Base-by-base conservation (phyloP, 2,797 vertebrate genomes). In the Menidia menidia region DNA sequence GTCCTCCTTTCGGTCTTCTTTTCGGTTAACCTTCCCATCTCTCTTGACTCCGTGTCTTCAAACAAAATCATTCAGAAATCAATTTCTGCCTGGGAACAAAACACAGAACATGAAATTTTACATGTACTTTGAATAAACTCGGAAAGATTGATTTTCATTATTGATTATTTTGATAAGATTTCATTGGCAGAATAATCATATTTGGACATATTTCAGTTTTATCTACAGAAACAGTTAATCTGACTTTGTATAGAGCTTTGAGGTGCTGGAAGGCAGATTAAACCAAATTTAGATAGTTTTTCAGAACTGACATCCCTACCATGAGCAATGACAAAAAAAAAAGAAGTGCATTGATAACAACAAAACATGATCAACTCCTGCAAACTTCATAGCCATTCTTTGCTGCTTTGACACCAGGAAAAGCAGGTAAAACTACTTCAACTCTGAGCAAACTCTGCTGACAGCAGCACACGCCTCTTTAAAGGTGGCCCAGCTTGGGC, bases 401-500 rank as follows among this genome's bases (percentile, higher is more conserved):
- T 42, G 16, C 2, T 14, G 44, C 19, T 30, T 41, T 10, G 54
- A 59, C 48, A 31, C 31, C 32, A 39, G 31, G 39, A 52, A 6
- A 39, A 35, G 31, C 12, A 18, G 7, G 18, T 42, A 52, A 54
- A 69, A 42, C 42, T 12, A 60, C 54, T 65, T 71, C 3, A 12
- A 25, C 53, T 6, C 30, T 14, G 53, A 25, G 2, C 32, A 48
- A 41, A 30, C 15, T 11, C 25, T 51, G 13, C 39, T 60, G 52
- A 76, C 39, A 65, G 42, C 55, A 44, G 42, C 11, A 57, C 59
- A 73, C 48, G 19, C 59, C 35, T 67, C 44, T 76, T 18, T 50
- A 74, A 77, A 39, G 47, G 33, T 58, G 32, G 44, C 72, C 64
- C 8, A 13, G 64, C 57, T 74, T 65, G 71, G 47, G 64, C 63